Base-by-base conservation (phyloP, 30 jellyfish, hydroid and myxozoan genomes). In the Cassiopea andromeda region DNA sequence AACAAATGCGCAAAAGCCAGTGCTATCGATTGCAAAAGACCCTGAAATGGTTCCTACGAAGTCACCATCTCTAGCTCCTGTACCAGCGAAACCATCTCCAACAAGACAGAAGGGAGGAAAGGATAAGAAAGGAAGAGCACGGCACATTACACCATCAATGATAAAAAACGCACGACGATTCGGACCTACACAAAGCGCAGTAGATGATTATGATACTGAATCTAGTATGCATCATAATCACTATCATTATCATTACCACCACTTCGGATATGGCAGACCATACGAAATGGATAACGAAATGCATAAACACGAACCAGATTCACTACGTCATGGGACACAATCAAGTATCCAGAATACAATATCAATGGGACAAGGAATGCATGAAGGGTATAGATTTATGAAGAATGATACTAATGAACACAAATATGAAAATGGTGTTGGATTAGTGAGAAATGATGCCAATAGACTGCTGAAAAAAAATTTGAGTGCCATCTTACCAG, bases 91-190 rank as follows among this genome's bases (percentile, higher is more conserved):
- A 46, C 94, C 90, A 44, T 16, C 73, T 2, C 73, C 90, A 66
- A 66, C 83, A 87, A 87, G 69, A 87, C 78, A 69, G 75, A 87
- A 87, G 82, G 76, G 48, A 48, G 79, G 74, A 48, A 75, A 75
- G 59, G 75, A 73, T 45, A 73, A 46, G 44, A 75, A 73, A 58
- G 93, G 93, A 1, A 86, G 66, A 58, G 92, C 91, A 2, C 64
- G 93, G 44, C 97, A 90, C 71, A 90, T 90, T 12, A 90, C 97
- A 2, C 97, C 97, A 45, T 87, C 76, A 48, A 58, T 73, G 57
- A 72, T 57, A 38, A 69, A 50, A 57, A 72, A 75, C 0, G 5
- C 67, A 4, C 44, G 44, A 44, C 69, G 48, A 44, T 48, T 80
- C 50, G 73, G 75, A 64, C 91, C 91, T 1, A 83, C 91, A 46